A percentile compares a stretch with the other conserved stretches of the same genome.
phyloP scores from a whole-genome alignment of 2,113 vertebrate species.

The Solenodon paradoxus region DNA sequence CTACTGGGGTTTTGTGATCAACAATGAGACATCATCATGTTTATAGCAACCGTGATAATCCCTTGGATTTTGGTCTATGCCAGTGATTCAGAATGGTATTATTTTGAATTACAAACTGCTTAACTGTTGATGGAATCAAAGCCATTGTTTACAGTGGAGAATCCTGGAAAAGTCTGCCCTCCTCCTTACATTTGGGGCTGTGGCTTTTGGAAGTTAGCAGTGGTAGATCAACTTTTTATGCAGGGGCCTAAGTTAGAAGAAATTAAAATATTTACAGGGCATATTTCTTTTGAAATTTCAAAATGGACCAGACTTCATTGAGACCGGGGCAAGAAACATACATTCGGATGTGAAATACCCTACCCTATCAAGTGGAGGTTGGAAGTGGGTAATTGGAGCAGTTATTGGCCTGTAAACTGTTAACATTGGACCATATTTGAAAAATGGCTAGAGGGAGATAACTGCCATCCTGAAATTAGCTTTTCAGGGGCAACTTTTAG shows the following conservation, averaged over 20 bases:
- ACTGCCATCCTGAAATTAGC: background rate
- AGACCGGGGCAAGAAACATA: background rate
- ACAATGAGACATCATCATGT: conserved; percentile 29
- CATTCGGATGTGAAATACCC: background rate
- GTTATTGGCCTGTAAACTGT: background rate
- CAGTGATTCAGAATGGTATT: background rate
- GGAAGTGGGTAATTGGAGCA: background rate
- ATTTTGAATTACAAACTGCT: background rate
- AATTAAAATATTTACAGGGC: background rate
- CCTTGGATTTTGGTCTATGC: background rate
- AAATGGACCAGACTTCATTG: background rate
- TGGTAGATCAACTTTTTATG: background rate
- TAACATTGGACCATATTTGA: background rate
- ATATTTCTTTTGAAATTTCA: background rate
- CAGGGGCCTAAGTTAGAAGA: background rate
- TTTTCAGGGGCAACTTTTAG: background rate
- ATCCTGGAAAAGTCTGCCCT: background rate
- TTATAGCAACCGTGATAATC: conserved; percentile 38
- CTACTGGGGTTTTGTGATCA: background rate
- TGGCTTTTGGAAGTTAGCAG: background rate
- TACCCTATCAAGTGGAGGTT: background rate
- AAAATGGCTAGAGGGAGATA: background rate
- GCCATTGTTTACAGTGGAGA: conserved; percentile 33
- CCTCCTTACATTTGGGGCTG: background rate
- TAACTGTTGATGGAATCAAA: conserved; percentile 25